Base-by-base conservation (phyloP, 2,113 vertebrate genomes). In the Terrapene triunguis region DNA sequence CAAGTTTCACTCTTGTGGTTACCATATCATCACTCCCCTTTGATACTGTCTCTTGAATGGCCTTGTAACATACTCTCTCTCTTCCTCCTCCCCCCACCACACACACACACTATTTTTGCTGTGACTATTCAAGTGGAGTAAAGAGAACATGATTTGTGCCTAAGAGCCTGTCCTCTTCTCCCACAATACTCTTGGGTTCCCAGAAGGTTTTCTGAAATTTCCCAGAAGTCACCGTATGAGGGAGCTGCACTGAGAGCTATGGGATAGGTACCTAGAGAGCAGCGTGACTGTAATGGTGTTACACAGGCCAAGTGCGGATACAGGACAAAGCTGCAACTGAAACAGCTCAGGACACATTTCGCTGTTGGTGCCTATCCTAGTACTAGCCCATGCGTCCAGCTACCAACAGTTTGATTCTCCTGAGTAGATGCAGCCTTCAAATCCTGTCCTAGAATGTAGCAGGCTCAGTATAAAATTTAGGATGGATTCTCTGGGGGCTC, bases 161-260 rank as follows among this genome's bases (percentile, higher is more conserved):
- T 76, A 44, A 0, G 6, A 84, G 50, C 80, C 88, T 0, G 0
- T 8, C 90, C 0, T 0, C 78, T 3, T 38, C 11, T 25, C 35
- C 51, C 51, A 14, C 11, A 76, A 76, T 10, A 21, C 78, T 8
- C 50, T 51, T 38, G 48, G 48, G 51, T 24, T 54, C 51, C 51
- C 51, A 55, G 50, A n/a, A 81, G 22, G 7, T 22, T 35, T 54
- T 69, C 32, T 35, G 62, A n/a, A 9, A 69, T n/a, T 76, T 76
- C 21, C 38, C 69, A 42, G 21, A 74, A 74, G 21, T 42, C n/a
- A n/a, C 69, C 10, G 21, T 8, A 7, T 44, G n/a, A 76, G 38
- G 38, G 72, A 44, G 3, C 22, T 44, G 12, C 42, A 6, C 22
- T 25, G 22, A 76, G 21, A 42, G 38, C 42, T 76, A 44, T 44